Base-by-base conservation (phyloP, 30 jellyfish, hydroid and myxozoan genomes). In the Haliclystus octoradiatus region DNA sequence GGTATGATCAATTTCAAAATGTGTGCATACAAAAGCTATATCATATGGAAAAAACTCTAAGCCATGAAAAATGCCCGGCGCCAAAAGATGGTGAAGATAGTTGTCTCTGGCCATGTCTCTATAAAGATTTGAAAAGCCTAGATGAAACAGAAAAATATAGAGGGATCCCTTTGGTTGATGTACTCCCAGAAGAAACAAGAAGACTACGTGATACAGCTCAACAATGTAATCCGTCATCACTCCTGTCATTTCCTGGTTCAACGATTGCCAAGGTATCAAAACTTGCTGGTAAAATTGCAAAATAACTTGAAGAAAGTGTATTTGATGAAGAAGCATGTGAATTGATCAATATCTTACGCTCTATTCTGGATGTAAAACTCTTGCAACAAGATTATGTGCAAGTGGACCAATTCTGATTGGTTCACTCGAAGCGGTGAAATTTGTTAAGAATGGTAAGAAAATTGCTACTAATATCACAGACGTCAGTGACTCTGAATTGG, bases 91-190 rank as follows among this genome's bases (percentile, higher is more conserved):
- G n/a, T n/a, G n/a, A n/a, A n/a, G n/a, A n/a, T n/a, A 71, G 33
- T 19, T 70, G 82, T 71, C 64, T 71, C 12, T 71, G 82, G 82
- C 82, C 82, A 12, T 69, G 40, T 14, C 26, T 61, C 49, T 76
- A 73, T 62, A 69, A 68, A 33, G 61, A 61, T 69, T 61, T 33
- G 31, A 73, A 34, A 61, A 60, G 70, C n/a, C 76, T 61, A 76
- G 47, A 52, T 3, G 69, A 60, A 64, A 73, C 53, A 57, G 47
- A 62, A 33, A 76, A 73, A 30, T 61, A 49, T 60, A 2, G 84
- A 60, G 84, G 84, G 63, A 73, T 73, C 35, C 76, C 84, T 73
- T 62, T 73, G 25, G 40, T 63, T 60, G 66, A 23, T 33, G 76
- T 33, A 27, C 63, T 52, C n/a, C n/a, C n/a, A n/a, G n/a, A n/a